phyloP scores from a whole-genome alignment of 2,888 invertebrate species.

The Eupithecia inturbata region DNA sequence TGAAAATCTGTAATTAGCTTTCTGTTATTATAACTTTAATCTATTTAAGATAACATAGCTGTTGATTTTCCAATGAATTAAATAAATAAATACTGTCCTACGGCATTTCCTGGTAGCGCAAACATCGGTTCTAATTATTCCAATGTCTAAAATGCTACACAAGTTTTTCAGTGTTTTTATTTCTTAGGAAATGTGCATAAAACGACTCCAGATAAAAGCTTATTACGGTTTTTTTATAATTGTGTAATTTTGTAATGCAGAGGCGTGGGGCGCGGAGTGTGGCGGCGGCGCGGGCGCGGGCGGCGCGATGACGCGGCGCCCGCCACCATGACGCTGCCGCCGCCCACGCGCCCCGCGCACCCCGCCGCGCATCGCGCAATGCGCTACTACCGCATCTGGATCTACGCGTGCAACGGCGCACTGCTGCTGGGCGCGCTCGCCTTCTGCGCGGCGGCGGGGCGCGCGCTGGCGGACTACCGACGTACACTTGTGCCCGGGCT shows the following conservation, averaged over 20 bases:
- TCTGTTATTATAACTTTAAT: no score
- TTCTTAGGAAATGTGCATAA: neutral
- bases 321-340: conserved; percentile 85
- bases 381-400: conserved; percentile 95
- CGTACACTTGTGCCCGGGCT: conserved; percentile 89
- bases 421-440: conserved; percentile 92
- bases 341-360: conserved; percentile 82
- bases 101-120: neutral
- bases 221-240: no score
- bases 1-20: no score
- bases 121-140: neutral
- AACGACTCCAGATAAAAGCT: no score
- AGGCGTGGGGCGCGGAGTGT: conserved; percentile 84
- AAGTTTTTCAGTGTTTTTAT: neutral
- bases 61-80: no score
- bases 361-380: conserved; percentile 85
- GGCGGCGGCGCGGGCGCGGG: conserved; percentile 84
- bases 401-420: conserved; percentile 95
- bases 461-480: conserved; percentile 88
- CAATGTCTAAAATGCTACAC: neutral
- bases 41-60: no score
- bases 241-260: conserved; percentile 51
- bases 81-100: no score
- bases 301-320: conserved; percentile 84
- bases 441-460: conserved; percentile 90